Evolutionary conservation across 2,888 invertebrate genomes (phyloP), one percentile per base, ranked within the genome.

Genomic region (Drosophila neonasuta): DNA sequence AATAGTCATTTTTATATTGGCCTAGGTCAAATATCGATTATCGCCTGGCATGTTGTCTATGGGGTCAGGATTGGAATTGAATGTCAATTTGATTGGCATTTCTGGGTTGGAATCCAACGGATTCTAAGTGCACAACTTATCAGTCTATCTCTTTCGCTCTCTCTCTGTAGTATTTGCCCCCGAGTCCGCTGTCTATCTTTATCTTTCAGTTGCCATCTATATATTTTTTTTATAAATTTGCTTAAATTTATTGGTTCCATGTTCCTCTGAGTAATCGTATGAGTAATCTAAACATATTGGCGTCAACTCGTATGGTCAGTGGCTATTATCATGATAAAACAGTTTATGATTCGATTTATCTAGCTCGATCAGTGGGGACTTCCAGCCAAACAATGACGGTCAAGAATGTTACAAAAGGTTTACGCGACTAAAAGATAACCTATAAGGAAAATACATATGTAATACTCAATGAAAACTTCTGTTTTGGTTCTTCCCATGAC

Each of bases 21-120:
- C 83, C 83, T 84, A 84, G 83, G 83, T 84, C 87, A 87, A 87
- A 84, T 84, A 84, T 84, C 83, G 87, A 83, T 87, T 83, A 80
- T 80, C 84, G 63, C 65, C 34, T 30, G 46, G 60, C 72, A 50
- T 57, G 55, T 57, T 57, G 55, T 57, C 45, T 66, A 65, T 86
- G 71, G 70, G 85, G 82, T 79, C 85, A 82, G 77, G 76, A 80
- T 77, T 73, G 54, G 69, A 79, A 80, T 82, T 87, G 83, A 83
- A 83, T 84, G 83, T 85, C 87, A 85, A 73, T 82, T 74, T 84
- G 83, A 84, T 82, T 80, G 83, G 70, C 83, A 74, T 54, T 77
- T 77, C 72, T 74, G 74, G 74, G 74, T 61, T 62, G 34, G 34
- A 9, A 62, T 17, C 17, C 52, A 36, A 54, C 44, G 48, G 45